Base-by-base conservation (phyloP, 2,888 invertebrate genomes). In the Drosophila nr. fundita region DNA sequence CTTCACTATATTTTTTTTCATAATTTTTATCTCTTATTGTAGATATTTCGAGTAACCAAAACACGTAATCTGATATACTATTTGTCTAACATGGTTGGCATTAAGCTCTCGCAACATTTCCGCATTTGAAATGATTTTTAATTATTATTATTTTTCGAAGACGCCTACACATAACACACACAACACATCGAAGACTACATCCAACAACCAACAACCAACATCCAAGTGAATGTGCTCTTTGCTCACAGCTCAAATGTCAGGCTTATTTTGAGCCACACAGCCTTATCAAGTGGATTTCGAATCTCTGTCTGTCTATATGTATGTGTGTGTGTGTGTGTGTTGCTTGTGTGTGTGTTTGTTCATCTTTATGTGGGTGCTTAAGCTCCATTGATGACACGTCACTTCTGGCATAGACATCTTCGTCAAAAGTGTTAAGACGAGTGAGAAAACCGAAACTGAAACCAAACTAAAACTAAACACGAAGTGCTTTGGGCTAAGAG, bases 301-400 rank as follows among this genome's bases (percentile, higher is more conserved):
- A 73, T 77, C 68, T 69, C 65, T 61, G 76, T 70, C 36, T 54
- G 29, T 57, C 58, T 30, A 38, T 40, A 13, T 55, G 50, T 38
- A 69, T 73, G 61, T 71, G 65, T 66, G 77, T 73, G 48, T 60
- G 65, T 48, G 52, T 55, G 21, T 66, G 15, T 36, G 6, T 24
- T 34, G 48, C 32, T 24, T 59, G 34, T 64, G 65, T 48, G 45
- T 57, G 54, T 62, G 45, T 52, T 21, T 78, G 70, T 77, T 63
- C 74, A 76, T 87, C 85, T 78, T 61, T 78, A 78, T 86, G 87
- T 87, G 87, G 87, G 87, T 76, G 87, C 72, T 74, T 83, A 89
- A 87, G 84, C 89, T 72, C 68, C 85, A 83, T 78, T 87, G 86
- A 87, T 87, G 87, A 90, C 90, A 87, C 87, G 87, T 87, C 87